Evolutionary conservation across 92 coral and sea anemone genomes (phyloP).

Genomic region (Epizoanthus illoricatus): DNA sequence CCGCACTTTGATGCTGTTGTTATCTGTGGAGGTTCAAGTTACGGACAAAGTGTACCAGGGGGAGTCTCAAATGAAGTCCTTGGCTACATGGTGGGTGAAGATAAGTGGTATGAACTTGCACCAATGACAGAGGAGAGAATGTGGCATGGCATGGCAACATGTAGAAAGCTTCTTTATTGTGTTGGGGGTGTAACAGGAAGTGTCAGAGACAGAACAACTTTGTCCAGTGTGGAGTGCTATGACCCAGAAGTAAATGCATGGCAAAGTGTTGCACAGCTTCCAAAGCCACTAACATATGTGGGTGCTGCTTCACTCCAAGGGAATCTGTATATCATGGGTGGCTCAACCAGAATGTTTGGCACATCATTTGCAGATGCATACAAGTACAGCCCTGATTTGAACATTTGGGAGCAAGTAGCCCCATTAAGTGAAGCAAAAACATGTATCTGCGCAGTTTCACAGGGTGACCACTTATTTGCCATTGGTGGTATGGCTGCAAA

Average conservation of each 20-base stretch:
- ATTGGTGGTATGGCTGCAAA: conserved; percentile 7
- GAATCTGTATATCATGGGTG: conserved; percentile 78
- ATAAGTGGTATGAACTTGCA: conserved; percentile 82
- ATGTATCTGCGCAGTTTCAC: background rate
- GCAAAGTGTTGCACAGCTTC: conserved; percentile 82
- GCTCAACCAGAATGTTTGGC: conserved; percentile 59
- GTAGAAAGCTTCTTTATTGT: conserved; percentile 72
- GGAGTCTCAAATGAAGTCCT: conserved; percentile 75
- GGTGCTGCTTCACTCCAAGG: conserved; percentile 88
- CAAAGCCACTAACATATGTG: conserved; percentile 75
- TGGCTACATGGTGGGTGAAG: conserved; percentile 71
- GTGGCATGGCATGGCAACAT: conserved; percentile 88
- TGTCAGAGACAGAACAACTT: conserved; percentile 46
- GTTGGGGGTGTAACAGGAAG: conserved; percentile 87
- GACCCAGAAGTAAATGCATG: conserved; percentile 70
- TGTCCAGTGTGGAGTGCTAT: conserved; percentile 85
- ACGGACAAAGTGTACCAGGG: conserved; percentile 44
- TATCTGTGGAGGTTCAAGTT: conserved; percentile 68
- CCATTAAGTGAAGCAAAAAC: background rate
- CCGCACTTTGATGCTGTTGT: conserved; percentile 73
- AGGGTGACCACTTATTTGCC: background rate
- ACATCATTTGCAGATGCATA: background rate
- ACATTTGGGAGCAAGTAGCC: conserved; percentile 2
- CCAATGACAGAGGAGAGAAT: conserved; percentile 86
- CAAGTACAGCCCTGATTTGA: background rate